These are phyloP conservation scores for Talpa occidentalis DNA, from an alignment of 2,113 vertebrate genomes.

Conservation along the genomic window DNA sequence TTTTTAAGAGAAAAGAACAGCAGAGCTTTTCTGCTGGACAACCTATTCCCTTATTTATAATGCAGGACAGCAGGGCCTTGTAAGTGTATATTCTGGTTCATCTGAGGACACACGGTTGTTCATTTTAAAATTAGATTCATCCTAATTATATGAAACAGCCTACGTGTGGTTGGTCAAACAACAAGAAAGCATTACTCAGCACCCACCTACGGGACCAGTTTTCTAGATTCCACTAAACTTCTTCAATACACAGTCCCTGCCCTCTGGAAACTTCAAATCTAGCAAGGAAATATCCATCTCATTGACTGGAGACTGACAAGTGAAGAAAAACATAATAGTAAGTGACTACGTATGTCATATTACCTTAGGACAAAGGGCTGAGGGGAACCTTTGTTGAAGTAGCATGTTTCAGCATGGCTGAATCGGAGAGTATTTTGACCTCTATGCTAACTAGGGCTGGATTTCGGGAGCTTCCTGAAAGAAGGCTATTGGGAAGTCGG, in stretches of 20 bases:
- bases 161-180: constrained; percentile 51
- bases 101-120: constrained; percentile 81
- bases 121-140: constrained; percentile 82
- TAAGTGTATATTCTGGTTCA: constrained; percentile 83
- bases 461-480: not conserved
- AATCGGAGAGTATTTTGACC: not conserved
- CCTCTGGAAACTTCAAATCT: constrained; percentile 70
- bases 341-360: not conserved
- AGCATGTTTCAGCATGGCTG: not conserved
- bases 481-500: not conserved
- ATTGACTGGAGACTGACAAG: not conserved
- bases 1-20: constrained; percentile 52
- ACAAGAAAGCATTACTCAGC: constrained; percentile 65
- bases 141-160: constrained; percentile 74
- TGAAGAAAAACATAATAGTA: not conserved
- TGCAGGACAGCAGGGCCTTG: constrained; percentile 81
- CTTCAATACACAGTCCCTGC: constrained; percentile 48
- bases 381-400: not conserved
- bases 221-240: not conserved
- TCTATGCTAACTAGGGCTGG: not conserved
- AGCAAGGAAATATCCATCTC: not conserved
- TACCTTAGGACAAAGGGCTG: not conserved
- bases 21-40: constrained; percentile 63
- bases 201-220: not conserved
- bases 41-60: constrained; percentile 79